These are phyloP conservation scores for Melipona beecheii DNA, from an alignment of 2,888 invertebrate genomes.

Conservation along the genomic window DNA sequence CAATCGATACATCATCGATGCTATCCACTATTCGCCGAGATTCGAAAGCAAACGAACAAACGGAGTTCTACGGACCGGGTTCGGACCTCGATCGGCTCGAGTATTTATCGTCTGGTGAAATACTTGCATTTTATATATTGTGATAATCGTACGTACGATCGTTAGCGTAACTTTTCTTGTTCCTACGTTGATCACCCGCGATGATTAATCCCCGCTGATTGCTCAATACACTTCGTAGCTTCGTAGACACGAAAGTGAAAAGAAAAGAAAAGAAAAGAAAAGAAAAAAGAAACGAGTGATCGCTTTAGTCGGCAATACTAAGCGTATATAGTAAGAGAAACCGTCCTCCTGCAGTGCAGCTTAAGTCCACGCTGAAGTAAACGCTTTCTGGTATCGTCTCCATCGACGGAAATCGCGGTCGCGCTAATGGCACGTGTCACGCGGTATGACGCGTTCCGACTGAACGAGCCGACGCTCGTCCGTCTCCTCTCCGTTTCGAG, in stretches of 20 bases:
- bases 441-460: not conserved
- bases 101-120: slow-evolving; percentile 49
- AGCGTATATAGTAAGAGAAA: slow-evolving; percentile 49
- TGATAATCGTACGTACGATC: slow-evolving; percentile 75
- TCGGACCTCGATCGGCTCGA: slow-evolving; percentile 20
- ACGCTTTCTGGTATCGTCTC: slow-evolving; percentile 56
- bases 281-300: not conserved
- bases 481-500: too few relatives aligned
- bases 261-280: not conserved
- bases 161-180: slow-evolving; percentile 55
- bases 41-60: not conserved
- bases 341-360: slow-evolving; percentile 59
- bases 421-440: slow-evolving; percentile 27
- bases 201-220: slow-evolving; percentile 46
- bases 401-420: slow-evolving; percentile 15
- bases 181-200: slow-evolving; percentile 63
- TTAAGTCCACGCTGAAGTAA: slow-evolving; percentile 55
- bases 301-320: slow-evolving; percentile 2
- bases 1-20: slow-evolving; percentile 4
- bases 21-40: not conserved
- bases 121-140: slow-evolving; percentile 74
- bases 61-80: not conserved
- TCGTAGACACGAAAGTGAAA: slow-evolving; percentile 23
- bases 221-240: slow-evolving; percentile 49
- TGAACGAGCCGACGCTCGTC: too few relatives aligned